Evolutionary conservation across 2,888 invertebrate genomes (phyloP).

Genomic region (Polydrusus cervinus): DNA sequence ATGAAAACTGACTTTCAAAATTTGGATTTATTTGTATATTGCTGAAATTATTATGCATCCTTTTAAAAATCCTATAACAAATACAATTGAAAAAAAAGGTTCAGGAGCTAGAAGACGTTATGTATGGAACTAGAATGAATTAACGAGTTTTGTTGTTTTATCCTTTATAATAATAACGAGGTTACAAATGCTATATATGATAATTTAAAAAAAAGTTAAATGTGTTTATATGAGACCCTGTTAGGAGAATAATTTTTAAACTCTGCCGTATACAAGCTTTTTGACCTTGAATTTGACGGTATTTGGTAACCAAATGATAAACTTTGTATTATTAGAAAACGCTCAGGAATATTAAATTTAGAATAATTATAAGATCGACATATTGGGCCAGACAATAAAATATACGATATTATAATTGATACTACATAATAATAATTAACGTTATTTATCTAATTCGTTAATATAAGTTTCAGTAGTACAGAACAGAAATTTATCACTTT

Average conservation of each 20-base stretch:
- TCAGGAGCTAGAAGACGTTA: no score
- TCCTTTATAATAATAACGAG: constrained; percentile 3
- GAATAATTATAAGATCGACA: constrained; percentile 15
- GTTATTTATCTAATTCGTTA: no score
- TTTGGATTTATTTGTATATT: no score
- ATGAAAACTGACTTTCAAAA: no score
- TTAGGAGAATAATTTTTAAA: constrained; percentile 32
- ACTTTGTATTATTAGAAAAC: constrained; percentile 38
- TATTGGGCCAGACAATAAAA: constrained; percentile 25
- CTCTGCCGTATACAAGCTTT: constrained; percentile 37
- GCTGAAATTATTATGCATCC: no score
- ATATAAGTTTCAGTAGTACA: no score
- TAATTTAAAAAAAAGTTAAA: constrained; percentile 3
- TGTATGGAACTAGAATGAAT: constrained; percentile 3
- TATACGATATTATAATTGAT: constrained; percentile 6
- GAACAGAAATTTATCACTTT: no score
- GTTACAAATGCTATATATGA: constrained; percentile 1
- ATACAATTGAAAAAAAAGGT: no score
- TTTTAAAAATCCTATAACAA: no score
- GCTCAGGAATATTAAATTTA: constrained; percentile 38
- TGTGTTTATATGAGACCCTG: constrained; percentile 28
- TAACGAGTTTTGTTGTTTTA: constrained; percentile 22
- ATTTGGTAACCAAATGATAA: constrained; percentile 44
- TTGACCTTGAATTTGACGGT: constrained; percentile 42
- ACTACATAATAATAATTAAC: no score